A percentile compares a stretch with the other conserved stretches of the same genome.
Conservation (phyloP, 2,888 invertebrate genomes). For the Patella ulyssiponensis region DNA sequence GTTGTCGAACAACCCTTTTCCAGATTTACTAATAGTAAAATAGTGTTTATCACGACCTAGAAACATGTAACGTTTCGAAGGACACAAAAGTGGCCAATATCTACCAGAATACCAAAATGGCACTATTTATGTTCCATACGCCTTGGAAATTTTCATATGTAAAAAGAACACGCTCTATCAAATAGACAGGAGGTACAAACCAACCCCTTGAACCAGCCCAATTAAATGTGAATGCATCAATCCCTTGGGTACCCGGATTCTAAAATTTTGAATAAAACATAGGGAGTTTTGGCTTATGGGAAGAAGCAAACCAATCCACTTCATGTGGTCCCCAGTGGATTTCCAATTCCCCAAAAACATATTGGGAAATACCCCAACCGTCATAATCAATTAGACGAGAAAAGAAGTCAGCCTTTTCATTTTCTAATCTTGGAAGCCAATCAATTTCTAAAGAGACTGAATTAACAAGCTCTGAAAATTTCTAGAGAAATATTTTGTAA, state of each 20-base stretch:
- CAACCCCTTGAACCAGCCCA: slow-evolving; percentile 20
- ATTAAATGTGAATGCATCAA: slow-evolving; percentile 20
- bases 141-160: slow-evolving; percentile 22
- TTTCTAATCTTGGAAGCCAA: slow-evolving; percentile 31
- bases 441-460: slow-evolving; percentile 14
- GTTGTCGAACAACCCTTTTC: slow-evolving; percentile 26
- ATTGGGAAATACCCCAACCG: not conserved
- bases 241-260: slow-evolving; percentile 19
- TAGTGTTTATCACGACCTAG: slow-evolving; percentile 16
- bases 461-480: too few species aligned
- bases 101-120: slow-evolving; percentile 24
- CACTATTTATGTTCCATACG: slow-evolving; percentile 23
- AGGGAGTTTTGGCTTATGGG: not conserved
- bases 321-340: not conserved
- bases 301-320: not conserved
- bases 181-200: slow-evolving; percentile 26
- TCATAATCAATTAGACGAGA: not conserved
- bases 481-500: too few species aligned
- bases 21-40: slow-evolving; percentile 15
- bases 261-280: slow-evolving; percentile 19
- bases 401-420: slow-evolving; percentile 19
- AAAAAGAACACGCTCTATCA: slow-evolving; percentile 14
- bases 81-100: slow-evolving; percentile 20
- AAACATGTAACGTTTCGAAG: slow-evolving; percentile 3
- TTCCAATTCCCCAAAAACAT: not conserved